Base-by-base conservation (phyloP, 37 sponge, comb jelly and placozoan species). In the Halichondria panicea region DNA sequence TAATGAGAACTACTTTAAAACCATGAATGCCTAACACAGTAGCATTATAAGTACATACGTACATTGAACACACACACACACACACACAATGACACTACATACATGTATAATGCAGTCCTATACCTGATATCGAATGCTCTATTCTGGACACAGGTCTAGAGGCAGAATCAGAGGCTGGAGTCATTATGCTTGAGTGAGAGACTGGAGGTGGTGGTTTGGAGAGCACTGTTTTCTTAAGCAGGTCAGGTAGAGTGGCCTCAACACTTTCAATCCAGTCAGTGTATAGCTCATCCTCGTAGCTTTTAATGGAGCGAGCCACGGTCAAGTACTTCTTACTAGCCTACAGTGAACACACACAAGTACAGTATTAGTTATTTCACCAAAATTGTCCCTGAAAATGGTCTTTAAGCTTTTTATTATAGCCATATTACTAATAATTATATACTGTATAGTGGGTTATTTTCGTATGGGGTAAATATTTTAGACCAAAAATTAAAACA, bases 231-330 rank as follows among this genome's bases (percentile, higher is more conserved):
- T 68, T 82, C 83, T 96, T 96, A 50, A 99, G 84, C 40, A 93
- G 84, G 21, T 40, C 73, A 13, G 92, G 87, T 15, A 99, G 83
- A 24, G 69, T 80, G 30, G 63, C 74, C 24, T 88, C 94, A 13
- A 89, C 85, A 22, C 42, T 39, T 30, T 81, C 88, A 32, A 91
- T 25, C 99, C 99, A 99, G 33, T 79, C 27, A 45, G 72, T 69
- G 56, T 92, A 96, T 50, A 76, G 59, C 48, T 75, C 74, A 52
- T 96, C 94, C 55, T 99, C 99, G 72, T 91, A 96, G 43, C 81
- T 90, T 70, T 96, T 96, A 87, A 99, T 96, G 22, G 84, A 61
- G 11, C 94, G 84, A 13, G 99, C 99, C 46, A 96, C 92, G n/a
- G 75, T 82, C 46, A 96, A 79, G 78, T 99, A 99, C 40, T 85